Conservation (phyloP, 2,888 invertebrate species). For the Andrena flavipes region DNA sequence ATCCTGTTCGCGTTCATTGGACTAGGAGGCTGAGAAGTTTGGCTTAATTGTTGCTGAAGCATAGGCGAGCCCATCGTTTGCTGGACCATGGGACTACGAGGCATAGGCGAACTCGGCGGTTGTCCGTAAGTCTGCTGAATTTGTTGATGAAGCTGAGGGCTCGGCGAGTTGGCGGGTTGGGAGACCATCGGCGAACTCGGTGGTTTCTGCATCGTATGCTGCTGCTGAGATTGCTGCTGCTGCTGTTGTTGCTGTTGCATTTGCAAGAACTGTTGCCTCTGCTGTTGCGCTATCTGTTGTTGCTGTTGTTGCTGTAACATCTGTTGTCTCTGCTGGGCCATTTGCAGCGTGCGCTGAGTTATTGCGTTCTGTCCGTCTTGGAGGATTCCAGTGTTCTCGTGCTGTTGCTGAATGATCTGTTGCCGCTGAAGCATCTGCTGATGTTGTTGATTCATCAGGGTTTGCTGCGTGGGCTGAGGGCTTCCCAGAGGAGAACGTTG, state of each 20-base stretch:
- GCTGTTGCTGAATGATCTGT: conserved; percentile 85
- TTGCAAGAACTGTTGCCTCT: conserved; percentile 80
- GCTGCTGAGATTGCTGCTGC: conserved; percentile 84
- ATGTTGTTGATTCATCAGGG: conserved; percentile 81
- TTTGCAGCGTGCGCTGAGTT: conserved; percentile 72
- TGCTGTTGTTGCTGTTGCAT: conserved; percentile 81
- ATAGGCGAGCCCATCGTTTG: conserved; percentile 84
- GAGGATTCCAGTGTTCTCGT: conserved; percentile 77
- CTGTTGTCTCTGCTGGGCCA: conserved; percentile 77
- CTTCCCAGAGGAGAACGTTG: conserved; percentile 83
- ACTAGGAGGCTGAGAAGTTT: conserved; percentile 84
- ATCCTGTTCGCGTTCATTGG: conserved; percentile 81
- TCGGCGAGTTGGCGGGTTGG: conserved; percentile 83
- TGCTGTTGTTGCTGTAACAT: conserved; percentile 84
- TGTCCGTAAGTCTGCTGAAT: conserved; percentile 83
- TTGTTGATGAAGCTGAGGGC: conserved; percentile 84
- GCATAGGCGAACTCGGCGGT: conserved; percentile 86
- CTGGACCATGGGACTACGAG: conserved; percentile 83
- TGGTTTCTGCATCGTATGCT: conserved; percentile 84
- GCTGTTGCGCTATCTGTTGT: conserved; percentile 84
- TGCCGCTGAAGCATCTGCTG: conserved; percentile 85
- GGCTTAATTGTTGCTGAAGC: conserved; percentile 82
- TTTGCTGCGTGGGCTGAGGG: conserved; percentile 81
- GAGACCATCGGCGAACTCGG: conserved; percentile 84
- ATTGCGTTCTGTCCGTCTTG: conserved; percentile 75